Evolutionary conservation across 1,140 invertebrate species (phyloP), one percentile per base, ranked within the genome.

Genomic region (Lepidurus couesii): DNA sequence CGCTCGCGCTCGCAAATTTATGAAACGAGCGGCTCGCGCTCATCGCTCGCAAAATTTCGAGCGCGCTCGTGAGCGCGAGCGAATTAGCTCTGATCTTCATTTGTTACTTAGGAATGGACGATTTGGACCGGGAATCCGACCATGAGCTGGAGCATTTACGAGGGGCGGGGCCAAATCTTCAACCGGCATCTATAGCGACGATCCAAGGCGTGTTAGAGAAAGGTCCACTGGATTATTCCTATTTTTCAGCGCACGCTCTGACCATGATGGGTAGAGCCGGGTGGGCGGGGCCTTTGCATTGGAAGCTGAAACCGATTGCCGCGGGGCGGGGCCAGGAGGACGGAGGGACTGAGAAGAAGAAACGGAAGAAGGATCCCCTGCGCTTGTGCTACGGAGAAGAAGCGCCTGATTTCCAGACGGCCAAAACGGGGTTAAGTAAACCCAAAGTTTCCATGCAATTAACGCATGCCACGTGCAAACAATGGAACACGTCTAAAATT

Each of bases 251-350:
- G 76, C 86, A 84, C 78, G 84, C 89, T 4, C 16, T 65, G 6
- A 21, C 9, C 1, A 7, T 65, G 6, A 65, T 65, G 53, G 53
- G 53, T 42, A 82, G 91, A 16, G 86, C 87, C 78, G 89, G 91
- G 53, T 93, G 92, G 92, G 91, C 90, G 47, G 92, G 92, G 1
- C 92, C 92, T 42, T 84, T 87, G 45, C 91, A 93, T 83, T 93
- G 92, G 92, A 90, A 90, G 81, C 85, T 91, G 16, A 65, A 45
- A 43, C 13, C 13, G 13, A 73, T 24, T 75, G 73, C 10, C 73
- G 77, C 16, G 75, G 44, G 42, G 43, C 7, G 53, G 65, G 42
- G n/a, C 21, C 3, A 78, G 34, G 34, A 42, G 34, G 24, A 73
- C 10, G 74, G 77, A 75, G 75, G 47, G 16, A 79, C 76, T 26